A percentile compares a stretch with the other conserved stretches of the same genome.
phyloP scores from a whole-genome alignment of 2,888 invertebrate species.

The Pseudococcus viburni region DNA sequence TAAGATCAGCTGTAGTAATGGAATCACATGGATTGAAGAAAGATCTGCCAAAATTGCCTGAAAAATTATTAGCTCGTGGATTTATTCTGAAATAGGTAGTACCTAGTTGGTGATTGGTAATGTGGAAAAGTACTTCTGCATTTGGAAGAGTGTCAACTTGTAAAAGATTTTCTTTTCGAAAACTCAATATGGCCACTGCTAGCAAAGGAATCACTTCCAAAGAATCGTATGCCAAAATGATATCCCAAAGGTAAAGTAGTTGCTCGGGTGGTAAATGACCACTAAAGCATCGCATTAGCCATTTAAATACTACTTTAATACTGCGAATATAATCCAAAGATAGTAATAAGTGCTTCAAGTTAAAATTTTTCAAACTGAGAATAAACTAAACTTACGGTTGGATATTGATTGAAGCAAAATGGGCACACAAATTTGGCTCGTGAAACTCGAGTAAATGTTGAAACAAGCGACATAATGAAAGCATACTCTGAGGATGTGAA shows the following conservation, averaged over 20 bases:
- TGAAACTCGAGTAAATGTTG: constrained; percentile 91
- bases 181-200: constrained; percentile 87
- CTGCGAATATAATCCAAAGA: constrained; percentile 73
- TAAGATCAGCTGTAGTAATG: constrained; percentile 80
- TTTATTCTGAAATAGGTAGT: neutral
- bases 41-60: constrained; percentile 87
- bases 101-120: neutral
- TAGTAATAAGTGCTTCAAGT: neutral
- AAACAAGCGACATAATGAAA: constrained; percentile 89
- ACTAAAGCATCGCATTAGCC: constrained; percentile 96
- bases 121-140: constrained; percentile 76
- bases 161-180: constrained; percentile 88
- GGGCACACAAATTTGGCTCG: constrained; percentile 91
- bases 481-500: constrained; percentile 93
- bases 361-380: neutral
- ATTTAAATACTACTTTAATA: constrained; percentile 92
- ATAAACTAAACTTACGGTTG: constrained; percentile 83
- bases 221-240: constrained; percentile 92
- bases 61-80: constrained; percentile 68
- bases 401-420: constrained; percentile 88
- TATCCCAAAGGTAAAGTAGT: constrained; percentile 92
- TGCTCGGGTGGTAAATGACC: constrained; percentile 95
- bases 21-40: constrained; percentile 88
- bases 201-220: constrained; percentile 90
- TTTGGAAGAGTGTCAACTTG: constrained; percentile 82